Base-by-base conservation (phyloP, 1,140 invertebrate species). In the Dreissena polymorpha region DNA sequence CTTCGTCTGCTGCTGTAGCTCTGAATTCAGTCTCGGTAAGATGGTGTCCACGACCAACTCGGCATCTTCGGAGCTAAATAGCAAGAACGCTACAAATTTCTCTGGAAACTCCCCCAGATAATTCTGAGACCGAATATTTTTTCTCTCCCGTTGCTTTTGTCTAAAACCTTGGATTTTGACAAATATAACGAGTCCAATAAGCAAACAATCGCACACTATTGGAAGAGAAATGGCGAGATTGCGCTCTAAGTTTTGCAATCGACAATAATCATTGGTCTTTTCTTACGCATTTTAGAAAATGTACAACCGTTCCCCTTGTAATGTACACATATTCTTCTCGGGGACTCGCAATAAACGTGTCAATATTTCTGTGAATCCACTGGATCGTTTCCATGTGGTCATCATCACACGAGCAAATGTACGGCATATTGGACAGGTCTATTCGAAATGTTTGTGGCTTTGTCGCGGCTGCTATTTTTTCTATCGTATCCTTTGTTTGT, bases 31-130 rank as follows among this genome's bases (percentile, higher is more conserved):
- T 21, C 13, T 57, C 18, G 51, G 13, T 49, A 75, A 29, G 23
- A 75, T 63, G 12, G 63, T 39, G 23, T 39, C 6, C 10, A 50
- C 10, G 13, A 75, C 73, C 50, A 75, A 75, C 7, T 75, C 73
- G 39, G 63, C 29, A 29, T 75, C 73, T 18, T 75, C 55, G 18
- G 10, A 64, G 23, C 60, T 75, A n/a, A 63, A 75, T 64, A 55
- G 0, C 23, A 75, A 29, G 21, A 75, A 63, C 14, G 25, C 73
- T 39, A 60, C 18, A 64, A 75, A 75, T 49, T 75, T 39, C 39
- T 64, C 63, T 7, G 8, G 3, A 21, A 27, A 57, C 7, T 75
- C 57, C 7, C 73, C 73, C 3, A 50, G 7, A 23, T 53, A 18
- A 49, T 63, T 64, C 14, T 27, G 27, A 64, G 63, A 50, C 12